Conservation (phyloP, 2,113 vertebrate genomes). For the Ranitomeya variabilis region DNA sequence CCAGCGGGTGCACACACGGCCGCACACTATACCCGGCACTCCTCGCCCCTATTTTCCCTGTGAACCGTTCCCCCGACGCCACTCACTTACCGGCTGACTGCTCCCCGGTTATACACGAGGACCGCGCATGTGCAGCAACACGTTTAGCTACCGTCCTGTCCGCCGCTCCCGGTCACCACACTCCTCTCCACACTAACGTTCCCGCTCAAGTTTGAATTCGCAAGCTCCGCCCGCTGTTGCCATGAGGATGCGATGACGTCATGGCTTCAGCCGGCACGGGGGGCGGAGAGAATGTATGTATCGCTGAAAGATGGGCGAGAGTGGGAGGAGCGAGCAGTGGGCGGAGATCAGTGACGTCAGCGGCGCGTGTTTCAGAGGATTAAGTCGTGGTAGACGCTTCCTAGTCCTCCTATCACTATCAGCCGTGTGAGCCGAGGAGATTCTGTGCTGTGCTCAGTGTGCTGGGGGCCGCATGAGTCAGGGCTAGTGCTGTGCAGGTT, state of each 20-base stretch:
- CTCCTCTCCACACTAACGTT: not conserved
- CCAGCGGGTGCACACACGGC: not conserved
- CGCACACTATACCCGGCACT: not conserved
- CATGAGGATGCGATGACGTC: slow-evolving; percentile 16
- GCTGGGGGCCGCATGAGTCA: no score
- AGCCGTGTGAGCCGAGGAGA: no score
- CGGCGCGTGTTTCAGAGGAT: no score
- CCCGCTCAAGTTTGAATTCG: slow-evolving; percentile 67
- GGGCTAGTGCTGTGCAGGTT: no score
- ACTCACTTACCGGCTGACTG: slow-evolving; percentile 21
- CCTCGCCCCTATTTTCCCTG: not conserved
- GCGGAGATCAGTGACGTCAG: not conserved
- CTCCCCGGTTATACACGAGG: not conserved
- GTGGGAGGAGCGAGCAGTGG: not conserved
- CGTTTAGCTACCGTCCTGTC: fast-evolving
- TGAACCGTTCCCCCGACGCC: not conserved
- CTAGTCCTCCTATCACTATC: no score
- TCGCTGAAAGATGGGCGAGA: no score
- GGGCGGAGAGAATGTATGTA: not conserved
- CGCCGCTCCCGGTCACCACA: not conserved
- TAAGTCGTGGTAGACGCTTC: no score
- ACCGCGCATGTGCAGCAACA: not conserved
- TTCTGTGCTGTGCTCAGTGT: no score
- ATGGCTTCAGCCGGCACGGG: not conserved
- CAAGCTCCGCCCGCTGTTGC: slow-evolving; percentile 21